Percentiles rank a stretch among this genome's conserved stretches.
These are phyloP conservation scores for Todus mexicanus DNA, from an alignment of 2,797 vertebrate genomes.

Conservation along the genomic window DNA sequence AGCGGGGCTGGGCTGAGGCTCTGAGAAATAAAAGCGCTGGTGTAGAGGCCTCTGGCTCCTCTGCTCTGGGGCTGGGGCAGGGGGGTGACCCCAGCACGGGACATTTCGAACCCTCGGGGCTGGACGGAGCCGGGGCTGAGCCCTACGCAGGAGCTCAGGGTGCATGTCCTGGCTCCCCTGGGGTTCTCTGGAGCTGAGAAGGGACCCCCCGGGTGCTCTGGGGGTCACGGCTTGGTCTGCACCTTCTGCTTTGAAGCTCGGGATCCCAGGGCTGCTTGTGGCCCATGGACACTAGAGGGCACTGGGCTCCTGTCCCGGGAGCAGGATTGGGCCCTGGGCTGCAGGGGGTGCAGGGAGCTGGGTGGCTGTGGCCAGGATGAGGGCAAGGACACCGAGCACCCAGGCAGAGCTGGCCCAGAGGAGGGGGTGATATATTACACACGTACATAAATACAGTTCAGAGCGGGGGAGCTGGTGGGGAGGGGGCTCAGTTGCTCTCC, in stretches of 20 bases:
- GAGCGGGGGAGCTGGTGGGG: neutral
- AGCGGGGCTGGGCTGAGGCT: neutral
- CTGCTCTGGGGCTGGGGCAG: no score
- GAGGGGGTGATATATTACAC: slow-evolving; percentile 16
- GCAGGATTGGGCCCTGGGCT: neutral
- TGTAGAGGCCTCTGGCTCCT: neutral
- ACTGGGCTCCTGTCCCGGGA: neutral
- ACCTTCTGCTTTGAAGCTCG: rapidly evolving
- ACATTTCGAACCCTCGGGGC: no score
- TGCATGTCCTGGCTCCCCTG: no score
- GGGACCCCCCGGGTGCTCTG: rapidly evolving
- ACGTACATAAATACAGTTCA: slow-evolving; percentile 47
- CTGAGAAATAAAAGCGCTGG: neutral
- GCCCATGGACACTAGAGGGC: neutral
- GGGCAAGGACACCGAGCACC: neutral
- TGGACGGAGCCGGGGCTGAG: no score
- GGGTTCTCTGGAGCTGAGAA: no score
- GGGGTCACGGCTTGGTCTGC: rapidly evolving
- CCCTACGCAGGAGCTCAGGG: no score
- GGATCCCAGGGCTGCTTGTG: rapidly evolving
- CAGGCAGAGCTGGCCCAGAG: neutral
- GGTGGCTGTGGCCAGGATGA: neutral
- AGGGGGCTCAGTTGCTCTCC: neutral
- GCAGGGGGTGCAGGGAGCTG: no score
- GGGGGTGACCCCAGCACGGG: no score